Conservation (phyloP, 2,888 invertebrate species). For the Tiliacea citrago region DNA sequence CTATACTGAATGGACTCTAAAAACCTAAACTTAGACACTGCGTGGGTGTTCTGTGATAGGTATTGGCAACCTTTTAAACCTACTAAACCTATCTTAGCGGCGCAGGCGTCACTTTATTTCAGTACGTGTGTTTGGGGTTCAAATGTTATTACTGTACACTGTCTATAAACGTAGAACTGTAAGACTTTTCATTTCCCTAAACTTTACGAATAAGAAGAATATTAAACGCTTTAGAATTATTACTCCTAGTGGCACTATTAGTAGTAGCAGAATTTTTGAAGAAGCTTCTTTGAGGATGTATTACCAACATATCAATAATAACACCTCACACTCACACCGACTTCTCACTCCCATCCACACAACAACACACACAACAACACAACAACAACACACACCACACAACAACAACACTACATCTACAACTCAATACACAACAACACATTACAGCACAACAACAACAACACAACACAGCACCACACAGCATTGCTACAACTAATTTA, state of each 20-base stretch:
- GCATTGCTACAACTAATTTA: too few species aligned
- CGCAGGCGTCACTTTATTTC: neutral
- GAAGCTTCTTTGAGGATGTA: neutral
- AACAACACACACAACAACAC: too few species aligned
- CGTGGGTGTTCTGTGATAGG: conserved; percentile 37
- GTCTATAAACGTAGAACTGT: neutral
- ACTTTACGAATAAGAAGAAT: neutral
- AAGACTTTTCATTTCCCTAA: neutral
- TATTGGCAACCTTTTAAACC: conserved; percentile 4
- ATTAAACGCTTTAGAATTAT: neutral
- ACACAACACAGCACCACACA: too few species aligned
- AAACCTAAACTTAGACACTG: conserved; percentile 22
- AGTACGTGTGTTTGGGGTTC: neutral
- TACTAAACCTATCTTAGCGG: neutral
- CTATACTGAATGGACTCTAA: conserved; percentile 16
- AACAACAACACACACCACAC: too few species aligned
- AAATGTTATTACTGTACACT: neutral
- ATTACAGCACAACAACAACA: too few species aligned
- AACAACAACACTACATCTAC: too few species aligned
- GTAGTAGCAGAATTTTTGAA: neutral
- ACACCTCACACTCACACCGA: too few species aligned
- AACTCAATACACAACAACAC: too few species aligned
- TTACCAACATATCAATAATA: too few species aligned
- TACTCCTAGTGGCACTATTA: neutral
- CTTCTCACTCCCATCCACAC: too few species aligned